phyloP scores from a whole-genome alignment of 2,888 invertebrate species.

The Trichopria drosophilae region DNA sequence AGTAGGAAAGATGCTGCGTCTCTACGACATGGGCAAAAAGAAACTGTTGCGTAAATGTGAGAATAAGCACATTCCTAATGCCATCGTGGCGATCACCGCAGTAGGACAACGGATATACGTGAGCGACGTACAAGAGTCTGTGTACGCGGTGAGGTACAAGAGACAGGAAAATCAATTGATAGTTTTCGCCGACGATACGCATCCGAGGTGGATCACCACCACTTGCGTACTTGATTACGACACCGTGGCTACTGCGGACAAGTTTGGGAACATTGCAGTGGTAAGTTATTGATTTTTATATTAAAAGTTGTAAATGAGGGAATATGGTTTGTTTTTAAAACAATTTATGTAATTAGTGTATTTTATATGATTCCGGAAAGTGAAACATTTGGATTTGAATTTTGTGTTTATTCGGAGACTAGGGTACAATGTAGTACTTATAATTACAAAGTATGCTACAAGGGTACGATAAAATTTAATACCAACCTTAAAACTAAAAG shows the following conservation, averaged over 20 bases:
- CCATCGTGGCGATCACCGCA: constrained; percentile 89
- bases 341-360: neutral
- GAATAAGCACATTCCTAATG: constrained; percentile 96
- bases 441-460: too few relatives aligned
- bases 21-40: constrained; percentile 96
- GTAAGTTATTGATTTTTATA: too few relatives aligned
- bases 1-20: constrained; percentile 85
- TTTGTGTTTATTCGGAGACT: too few relatives aligned
- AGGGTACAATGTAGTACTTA: too few relatives aligned
- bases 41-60: constrained; percentile 97
- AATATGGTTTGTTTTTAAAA: too few relatives aligned
- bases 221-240: constrained; percentile 93
- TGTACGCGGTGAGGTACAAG: constrained; percentile 94
- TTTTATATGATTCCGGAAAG: neutral
- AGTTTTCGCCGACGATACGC: constrained; percentile 97
- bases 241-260: constrained; percentile 94
- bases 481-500: too few relatives aligned
- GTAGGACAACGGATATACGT: constrained; percentile 94
- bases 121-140: constrained; percentile 94
- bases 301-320: too few relatives aligned
- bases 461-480: too few relatives aligned
- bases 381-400: neutral
- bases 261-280: constrained; percentile 94
- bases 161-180: constrained; percentile 95
- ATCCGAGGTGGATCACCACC: constrained; percentile 94